Percentiles rank a stretch among this genome's conserved stretches.
phyloP scores from a whole-genome alignment of 2,888 invertebrate genomes.

The Eristalis pertinax region DNA sequence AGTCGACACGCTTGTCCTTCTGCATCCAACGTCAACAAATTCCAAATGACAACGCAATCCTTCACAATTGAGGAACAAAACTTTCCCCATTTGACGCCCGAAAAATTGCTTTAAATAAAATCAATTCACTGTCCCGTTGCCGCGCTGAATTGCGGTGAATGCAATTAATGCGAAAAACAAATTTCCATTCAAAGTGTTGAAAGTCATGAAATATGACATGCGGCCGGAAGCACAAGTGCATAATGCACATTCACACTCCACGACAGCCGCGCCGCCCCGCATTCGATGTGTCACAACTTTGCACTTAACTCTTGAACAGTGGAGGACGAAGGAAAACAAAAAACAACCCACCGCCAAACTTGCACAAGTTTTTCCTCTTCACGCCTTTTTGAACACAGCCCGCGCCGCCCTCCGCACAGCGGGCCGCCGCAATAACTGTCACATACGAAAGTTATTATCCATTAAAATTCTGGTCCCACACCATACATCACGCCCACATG shows the following conservation, averaged over 20 bases:
- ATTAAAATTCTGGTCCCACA: constrained; percentile 24
- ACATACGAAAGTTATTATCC: constrained; percentile 50
- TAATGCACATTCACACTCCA: neutral
- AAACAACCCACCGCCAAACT: neutral
- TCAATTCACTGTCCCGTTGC: neutral
- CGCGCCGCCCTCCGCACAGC: neutral
- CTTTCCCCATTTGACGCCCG: too few species aligned
- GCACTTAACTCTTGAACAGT: neutral
- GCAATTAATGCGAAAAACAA: neutral
- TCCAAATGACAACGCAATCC: too few species aligned
- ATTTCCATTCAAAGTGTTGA: neutral
- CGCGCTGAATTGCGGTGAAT: neutral
- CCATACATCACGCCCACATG: constrained; percentile 6
- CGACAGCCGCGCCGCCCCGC: neutral
- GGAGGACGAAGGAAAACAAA: neutral
- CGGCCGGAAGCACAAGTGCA: neutral
- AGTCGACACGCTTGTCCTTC: too few species aligned
- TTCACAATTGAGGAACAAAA: too few species aligned
- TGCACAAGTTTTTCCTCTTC: neutral
- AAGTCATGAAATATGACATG: neutral
- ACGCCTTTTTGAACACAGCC: neutral
- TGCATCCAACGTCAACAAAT: too few species aligned
- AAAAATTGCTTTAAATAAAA: too few species aligned
- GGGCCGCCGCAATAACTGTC: constrained; percentile 41
- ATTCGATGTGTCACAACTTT: neutral